A percentile compares a stretch with the other conserved stretches of the same genome.
Conservation (phyloP, 2,797 vertebrate species). For the Sylvilagus floridanus region DNA sequence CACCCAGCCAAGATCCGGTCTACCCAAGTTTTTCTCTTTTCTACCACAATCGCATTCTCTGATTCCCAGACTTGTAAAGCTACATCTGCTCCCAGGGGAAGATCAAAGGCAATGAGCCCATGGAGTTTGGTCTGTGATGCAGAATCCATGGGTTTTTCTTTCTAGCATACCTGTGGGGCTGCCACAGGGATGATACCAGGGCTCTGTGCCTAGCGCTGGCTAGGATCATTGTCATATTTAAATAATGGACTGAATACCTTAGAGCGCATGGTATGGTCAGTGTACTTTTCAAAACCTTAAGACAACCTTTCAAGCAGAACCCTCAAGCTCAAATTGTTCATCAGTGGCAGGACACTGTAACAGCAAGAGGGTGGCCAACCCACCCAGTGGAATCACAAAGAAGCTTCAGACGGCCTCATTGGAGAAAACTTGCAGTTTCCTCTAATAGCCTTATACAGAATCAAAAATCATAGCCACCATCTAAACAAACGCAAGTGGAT, state of each 20-base stretch:
- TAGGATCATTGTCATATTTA: not conserved
- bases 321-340: not conserved
- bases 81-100: not conserved
- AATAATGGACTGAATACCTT: not conserved
- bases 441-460: not conserved
- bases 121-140: not conserved
- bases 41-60: not conserved
- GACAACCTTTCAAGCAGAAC: not conserved
- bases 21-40: not conserved
- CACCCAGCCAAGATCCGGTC: not conserved
- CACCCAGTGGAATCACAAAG: not conserved
- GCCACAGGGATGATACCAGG: not conserved
- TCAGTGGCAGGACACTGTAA: not conserved
- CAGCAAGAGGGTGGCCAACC: not conserved
- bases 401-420: not conserved
- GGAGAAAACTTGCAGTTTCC: not conserved
- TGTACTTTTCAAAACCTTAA: not conserved
- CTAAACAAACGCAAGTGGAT: slow-evolving; percentile 25
- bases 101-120: not conserved
- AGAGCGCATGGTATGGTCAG: too few species aligned
- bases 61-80: not conserved
- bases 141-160: not conserved
- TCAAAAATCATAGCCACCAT: not conserved
- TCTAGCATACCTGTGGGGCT: not conserved
- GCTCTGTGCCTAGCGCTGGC: not conserved